Percentiles rank a stretch among this genome's conserved stretches.
phyloP scores from a whole-genome alignment of 92 coral and sea anemone species.

The Paragorgia papillata region DNA sequence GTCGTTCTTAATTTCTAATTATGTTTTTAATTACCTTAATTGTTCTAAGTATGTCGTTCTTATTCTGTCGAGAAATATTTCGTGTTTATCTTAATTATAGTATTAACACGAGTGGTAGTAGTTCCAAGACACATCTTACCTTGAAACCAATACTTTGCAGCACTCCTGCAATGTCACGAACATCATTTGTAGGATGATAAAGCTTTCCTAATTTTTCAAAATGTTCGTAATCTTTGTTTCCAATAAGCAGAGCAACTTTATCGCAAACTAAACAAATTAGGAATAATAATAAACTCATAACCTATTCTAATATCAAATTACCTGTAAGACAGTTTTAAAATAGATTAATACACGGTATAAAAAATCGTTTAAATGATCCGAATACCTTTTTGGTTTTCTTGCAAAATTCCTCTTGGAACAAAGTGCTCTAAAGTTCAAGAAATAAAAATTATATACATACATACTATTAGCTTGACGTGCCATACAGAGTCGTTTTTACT shows the following conservation, averaged over 20 bases:
- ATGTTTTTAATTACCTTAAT: too few species aligned
- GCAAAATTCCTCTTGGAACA: conserved; percentile 9
- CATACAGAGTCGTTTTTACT: too few species aligned
- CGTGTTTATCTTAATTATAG: too few species aligned
- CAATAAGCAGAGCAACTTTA: conserved; percentile 93
- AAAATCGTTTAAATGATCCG: neutral
- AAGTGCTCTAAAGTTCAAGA: conserved; percentile 1
- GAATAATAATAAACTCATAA: too few species aligned
- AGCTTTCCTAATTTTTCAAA: conserved; percentile 58
- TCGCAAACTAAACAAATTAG: conserved; percentile 54
- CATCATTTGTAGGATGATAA: conserved; percentile 93
- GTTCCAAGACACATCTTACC: conserved; percentile 46
- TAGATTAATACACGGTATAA: too few species aligned
- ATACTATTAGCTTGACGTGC: neutral
- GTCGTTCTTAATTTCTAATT: too few species aligned
- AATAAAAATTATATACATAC: neutral
- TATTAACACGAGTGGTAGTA: too few species aligned
- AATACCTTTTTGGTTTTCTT: conserved; percentile 27
- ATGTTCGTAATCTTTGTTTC: conserved; percentile 74
- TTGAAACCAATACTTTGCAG: conserved; percentile 83
- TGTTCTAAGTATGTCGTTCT: too few species aligned
- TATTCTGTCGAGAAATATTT: too few species aligned
- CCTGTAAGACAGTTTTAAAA: too few species aligned
- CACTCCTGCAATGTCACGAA: conserved; percentile 81
- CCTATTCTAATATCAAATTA: too few species aligned